Evolutionary conservation across 2,113 vertebrate genomes (phyloP), one percentile per base, ranked within the genome.

Genomic region (Cervus canadensis): DNA sequence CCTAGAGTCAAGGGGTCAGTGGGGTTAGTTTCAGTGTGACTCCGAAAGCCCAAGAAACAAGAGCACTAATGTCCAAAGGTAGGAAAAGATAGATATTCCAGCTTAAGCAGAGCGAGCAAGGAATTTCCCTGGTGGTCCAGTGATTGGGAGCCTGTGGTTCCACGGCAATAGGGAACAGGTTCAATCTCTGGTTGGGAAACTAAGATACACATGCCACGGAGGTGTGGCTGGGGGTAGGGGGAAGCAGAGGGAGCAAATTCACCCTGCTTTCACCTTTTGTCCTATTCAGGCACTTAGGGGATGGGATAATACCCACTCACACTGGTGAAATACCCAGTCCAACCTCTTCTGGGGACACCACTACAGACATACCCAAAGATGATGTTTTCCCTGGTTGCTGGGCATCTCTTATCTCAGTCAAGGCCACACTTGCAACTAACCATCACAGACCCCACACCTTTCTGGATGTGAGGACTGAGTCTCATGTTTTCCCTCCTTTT

Each of bases 311-410:
- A 40, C 43, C 79, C 54, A 52, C 33, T 12, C 40, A 26, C 54
- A 2, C 17, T 7, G 10, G 11, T 64, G 43, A 76, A 56, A 56
- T 50, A n/a, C 74, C 45, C 30, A 60, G 30, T 79, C 74, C 45
- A 60, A 10, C 6, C 40, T 12, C 87, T 28, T 48, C 60, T 45
- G 33, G 40, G 6, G 48, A 71, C 16, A 5, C 60, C 25, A 2
- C 15, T n/a, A 54, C 5, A n/a, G n/a, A 78, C 21, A 78, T 57
- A n/a, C 16, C 36, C 30, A 57, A 48, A n/a, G 74, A 45, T 43
- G 3, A 19, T 1, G 14, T 3, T 52, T n/a, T 48, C 11, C 48
- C 28, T 0, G 19, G 26, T 1, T 40, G 3, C 62, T 57, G n/a
- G 54, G 64, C 88, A 62, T 28, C 21, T 6, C 28, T 60, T 3